Base-by-base conservation (phyloP, 2,797 vertebrate species). In the Acanthurus leucopareius region DNA sequence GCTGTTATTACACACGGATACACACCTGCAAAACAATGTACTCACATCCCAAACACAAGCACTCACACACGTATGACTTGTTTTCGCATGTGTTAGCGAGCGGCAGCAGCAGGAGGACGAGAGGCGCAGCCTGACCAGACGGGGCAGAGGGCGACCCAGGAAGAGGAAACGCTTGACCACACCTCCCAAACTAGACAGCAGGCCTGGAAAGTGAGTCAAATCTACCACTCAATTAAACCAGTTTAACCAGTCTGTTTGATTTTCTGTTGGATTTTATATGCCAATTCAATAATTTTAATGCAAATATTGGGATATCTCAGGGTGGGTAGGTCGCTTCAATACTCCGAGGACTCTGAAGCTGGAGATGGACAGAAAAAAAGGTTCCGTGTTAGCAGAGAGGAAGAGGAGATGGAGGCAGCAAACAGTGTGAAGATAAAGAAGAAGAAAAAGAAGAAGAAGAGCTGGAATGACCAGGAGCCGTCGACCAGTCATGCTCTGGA, bases 141-240 rank as follows among this genome's bases (percentile, higher is more conserved):
- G 97, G 84, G 98, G 97, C 91, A 96, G 97, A 77, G 98, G 98
- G 84, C 95, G 98, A 94, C 98, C 98, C 60, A 94, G 97, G 93
- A 99, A 99, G 95, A 97, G 98, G 92, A 99, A 97, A 86, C 97
- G 96, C 89, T 89, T 97, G 83, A 94, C 95, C 84, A 95, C 97
- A 64, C 95, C 96, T 91, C 93, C 95, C 92, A 99, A 97, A 95
- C 95, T 96, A 93, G 96, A 96, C 93, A 86, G 88, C 94, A 96
- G 96, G 94, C 95, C 95, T 94, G 96, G 94, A 95, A 98, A 97
- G 98, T 99, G 95, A 97, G 98, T 95, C 86, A 47, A 7, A 45
- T 14, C 16, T 42, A 2, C 28, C 22, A 40, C 4, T 35, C 10
- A 40, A 9, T 38, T 66, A 22, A 28, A 20, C 9, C 10, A 3